phyloP scores from a whole-genome alignment of 1,140 invertebrate genomes.

The Listronotus bonariensis region DNA sequence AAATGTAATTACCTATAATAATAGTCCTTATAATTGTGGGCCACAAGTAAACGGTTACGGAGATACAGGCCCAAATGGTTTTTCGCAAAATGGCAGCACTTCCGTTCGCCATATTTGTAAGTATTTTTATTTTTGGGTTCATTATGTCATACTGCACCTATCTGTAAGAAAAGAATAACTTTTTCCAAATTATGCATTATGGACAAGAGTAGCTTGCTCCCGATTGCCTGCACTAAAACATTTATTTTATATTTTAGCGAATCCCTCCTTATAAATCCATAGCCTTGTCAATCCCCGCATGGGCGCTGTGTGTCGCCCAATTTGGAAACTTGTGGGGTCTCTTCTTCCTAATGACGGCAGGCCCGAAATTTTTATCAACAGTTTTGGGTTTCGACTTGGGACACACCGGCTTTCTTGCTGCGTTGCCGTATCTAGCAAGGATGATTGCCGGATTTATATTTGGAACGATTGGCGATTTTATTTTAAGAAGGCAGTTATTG shows the following conservation, averaged over 20 bases:
- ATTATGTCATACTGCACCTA: no score
- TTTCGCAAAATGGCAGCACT: no score
- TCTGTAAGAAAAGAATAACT: no score
- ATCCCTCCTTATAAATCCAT: constrained; percentile 65
- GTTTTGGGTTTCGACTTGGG: constrained; percentile 84
- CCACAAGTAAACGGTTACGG: no score
- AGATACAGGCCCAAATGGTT: no score
- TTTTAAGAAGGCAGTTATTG: constrained; percentile 63
- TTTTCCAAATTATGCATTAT: no score
- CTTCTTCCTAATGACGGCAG: constrained; percentile 82
- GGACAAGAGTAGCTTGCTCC: no score
- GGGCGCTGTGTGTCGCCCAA: constrained; percentile 68
- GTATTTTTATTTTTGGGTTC: no score
- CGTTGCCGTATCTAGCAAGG: constrained; percentile 71
- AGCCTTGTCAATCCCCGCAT: constrained; percentile 67
- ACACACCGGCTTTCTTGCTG: constrained; percentile 71
- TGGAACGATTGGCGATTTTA: constrained; percentile 68
- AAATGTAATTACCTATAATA: no score
- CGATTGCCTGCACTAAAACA: no score
- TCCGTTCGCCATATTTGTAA: no score
- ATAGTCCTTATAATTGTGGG: no score
- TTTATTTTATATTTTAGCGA: constrained; percentile 39
- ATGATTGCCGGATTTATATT: constrained; percentile 69
- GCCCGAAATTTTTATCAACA: constrained; percentile 79
- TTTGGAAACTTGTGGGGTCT: constrained; percentile 80